A percentile compares a stretch with the other conserved stretches of the same genome.
These are phyloP conservation scores for Lepisosteus osseus DNA, from an alignment of 2,113 vertebrate genomes.

Conservation along the genomic window DNA sequence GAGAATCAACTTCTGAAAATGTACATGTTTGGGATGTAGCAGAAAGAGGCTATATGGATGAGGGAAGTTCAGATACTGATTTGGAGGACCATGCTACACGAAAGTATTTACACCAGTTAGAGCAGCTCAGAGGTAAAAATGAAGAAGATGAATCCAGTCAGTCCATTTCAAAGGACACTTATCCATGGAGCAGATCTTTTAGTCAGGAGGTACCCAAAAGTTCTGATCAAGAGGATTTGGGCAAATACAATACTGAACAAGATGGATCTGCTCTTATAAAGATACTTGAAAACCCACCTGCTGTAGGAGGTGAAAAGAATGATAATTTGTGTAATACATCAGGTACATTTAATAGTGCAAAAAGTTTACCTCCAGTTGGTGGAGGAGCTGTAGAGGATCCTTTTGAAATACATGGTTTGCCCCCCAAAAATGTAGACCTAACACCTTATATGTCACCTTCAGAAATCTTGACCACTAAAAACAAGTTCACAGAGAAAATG, in stretches of 20 bases:
- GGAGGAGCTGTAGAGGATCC: not conserved
- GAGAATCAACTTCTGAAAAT: conserved; percentile 49
- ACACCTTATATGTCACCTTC: not conserved
- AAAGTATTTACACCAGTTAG: not conserved
- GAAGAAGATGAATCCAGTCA: not conserved
- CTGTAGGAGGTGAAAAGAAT: not conserved
- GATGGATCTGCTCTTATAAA: not conserved
- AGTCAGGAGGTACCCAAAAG: not conserved
- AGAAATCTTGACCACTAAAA: not conserved
- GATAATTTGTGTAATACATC: not conserved
- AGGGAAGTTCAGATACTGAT: conserved; percentile 38
- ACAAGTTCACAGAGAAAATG: not conserved
- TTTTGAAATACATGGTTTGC: not conserved
- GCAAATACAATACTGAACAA: not conserved
- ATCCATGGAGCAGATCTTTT: not conserved
- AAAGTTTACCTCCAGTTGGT: not conserved
- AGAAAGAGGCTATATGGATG: conserved; percentile 48
- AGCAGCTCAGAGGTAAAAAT: conserved; percentile 12
- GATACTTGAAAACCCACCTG: not conserved
- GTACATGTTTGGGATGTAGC: conserved; percentile 64
- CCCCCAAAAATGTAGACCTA: not conserved
- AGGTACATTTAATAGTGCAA: too few species aligned
- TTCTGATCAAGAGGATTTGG: not conserved
- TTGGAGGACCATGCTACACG: conserved; percentile 22
- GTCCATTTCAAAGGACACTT: not conserved